These are phyloP conservation scores for Numida meleagris DNA, from an alignment of 2,113 vertebrate genomes.

Conservation along the genomic window DNA sequence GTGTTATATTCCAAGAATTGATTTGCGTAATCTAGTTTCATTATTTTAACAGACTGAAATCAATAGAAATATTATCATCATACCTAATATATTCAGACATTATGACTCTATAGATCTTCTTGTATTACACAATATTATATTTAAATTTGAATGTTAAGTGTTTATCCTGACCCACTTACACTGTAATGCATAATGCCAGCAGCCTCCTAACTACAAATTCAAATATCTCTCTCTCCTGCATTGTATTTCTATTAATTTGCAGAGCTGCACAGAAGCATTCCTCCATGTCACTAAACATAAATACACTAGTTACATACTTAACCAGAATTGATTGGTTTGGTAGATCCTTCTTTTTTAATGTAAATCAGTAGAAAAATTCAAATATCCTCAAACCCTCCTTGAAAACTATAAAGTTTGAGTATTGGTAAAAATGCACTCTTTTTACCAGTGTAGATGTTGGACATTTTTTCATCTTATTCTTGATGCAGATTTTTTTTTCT, in stretches of 20 bases:
- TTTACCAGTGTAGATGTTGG: background rate
- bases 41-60: conserved; percentile 65
- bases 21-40: conserved; percentile 67
- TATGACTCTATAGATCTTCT: conserved; percentile 58
- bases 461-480: background rate
- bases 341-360: background rate
- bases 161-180: conserved; percentile 64
- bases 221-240: background rate
- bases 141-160: conserved; percentile 60
- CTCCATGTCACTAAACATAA: background rate
- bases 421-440: background rate
- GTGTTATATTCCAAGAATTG: conserved; percentile 45
- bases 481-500: background rate
- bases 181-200: conserved; percentile 48
- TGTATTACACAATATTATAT: conserved; percentile 58
- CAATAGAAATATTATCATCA: conserved; percentile 59
- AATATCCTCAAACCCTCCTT: background rate
- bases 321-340: background rate
- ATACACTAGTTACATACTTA: background rate
- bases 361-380: background rate
- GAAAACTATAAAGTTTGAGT: background rate
- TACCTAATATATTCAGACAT: conserved; percentile 65
- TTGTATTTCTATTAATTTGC: conserved; percentile 12
- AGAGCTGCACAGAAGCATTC: background rate
- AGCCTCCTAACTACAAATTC: conserved; percentile 24